Evolutionary conservation across 2,797 vertebrate species (phyloP).

Genomic region (Hapalemur alaotrensis): DNA sequence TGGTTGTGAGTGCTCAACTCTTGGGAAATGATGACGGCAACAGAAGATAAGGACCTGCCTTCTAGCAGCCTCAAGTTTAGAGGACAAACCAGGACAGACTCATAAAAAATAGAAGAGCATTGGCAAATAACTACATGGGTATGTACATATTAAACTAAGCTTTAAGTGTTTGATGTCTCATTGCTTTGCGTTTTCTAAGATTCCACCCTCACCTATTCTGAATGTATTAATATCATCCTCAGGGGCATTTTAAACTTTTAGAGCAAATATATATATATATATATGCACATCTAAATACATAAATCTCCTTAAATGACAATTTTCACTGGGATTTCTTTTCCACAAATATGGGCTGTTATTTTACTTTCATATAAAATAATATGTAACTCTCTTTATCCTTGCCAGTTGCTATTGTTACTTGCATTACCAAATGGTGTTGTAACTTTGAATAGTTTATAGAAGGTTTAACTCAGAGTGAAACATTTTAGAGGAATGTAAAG

Average conservation of each 20-base stretch:
- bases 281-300: neutral
- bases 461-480: neutral
- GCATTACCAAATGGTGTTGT: neutral
- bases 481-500: neutral
- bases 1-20: neutral
- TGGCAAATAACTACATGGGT: neutral
- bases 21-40: neutral
- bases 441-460: neutral
- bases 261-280: neutral
- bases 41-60: neutral
- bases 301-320: slow-evolving; percentile 28
- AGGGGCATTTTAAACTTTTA: neutral
- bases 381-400: neutral
- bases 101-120: neutral
- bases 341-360: neutral
- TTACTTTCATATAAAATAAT: neutral
- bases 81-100: neutral
- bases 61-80: neutral
- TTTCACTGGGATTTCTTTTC: slow-evolving; percentile 12
- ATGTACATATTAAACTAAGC: neutral
- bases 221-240: neutral
- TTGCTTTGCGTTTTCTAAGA: slow-evolving; percentile 12
- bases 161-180: neutral
- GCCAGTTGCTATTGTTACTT: neutral
- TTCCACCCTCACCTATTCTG: neutral